Conservation (phyloP, 2,797 vertebrate species). For the Graptemys geographica region DNA sequence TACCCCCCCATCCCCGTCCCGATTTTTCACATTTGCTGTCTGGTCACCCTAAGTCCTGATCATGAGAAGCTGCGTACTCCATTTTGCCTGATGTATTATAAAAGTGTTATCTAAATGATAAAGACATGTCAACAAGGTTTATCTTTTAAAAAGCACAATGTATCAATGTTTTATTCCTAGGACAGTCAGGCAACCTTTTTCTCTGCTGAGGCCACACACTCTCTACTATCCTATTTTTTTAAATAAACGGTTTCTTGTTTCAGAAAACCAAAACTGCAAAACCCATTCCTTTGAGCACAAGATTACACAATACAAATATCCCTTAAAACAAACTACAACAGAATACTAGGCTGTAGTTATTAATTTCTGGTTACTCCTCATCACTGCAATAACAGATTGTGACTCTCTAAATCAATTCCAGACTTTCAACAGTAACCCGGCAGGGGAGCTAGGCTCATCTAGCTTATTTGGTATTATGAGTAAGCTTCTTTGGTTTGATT, state of each 20-base stretch:
- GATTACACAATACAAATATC: conserved; percentile 38
- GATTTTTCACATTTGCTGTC: too few species aligned
- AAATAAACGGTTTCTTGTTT: conserved; percentile 8
- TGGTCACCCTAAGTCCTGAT: not conserved
- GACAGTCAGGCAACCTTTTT: conserved; percentile 52
- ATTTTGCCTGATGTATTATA: not conserved
- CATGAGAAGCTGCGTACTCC: not conserved
- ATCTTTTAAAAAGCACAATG: not conserved
- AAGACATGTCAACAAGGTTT: not conserved
- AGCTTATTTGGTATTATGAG: conserved; percentile 17
- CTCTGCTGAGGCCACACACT: conserved; percentile 56
- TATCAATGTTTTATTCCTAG: conserved; percentile 51
- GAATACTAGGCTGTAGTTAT: not conserved
- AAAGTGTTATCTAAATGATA: conserved; percentile 11
- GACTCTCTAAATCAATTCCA: conserved; percentile 59
- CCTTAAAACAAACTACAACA: conserved; percentile 51
- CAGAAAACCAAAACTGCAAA: conserved; percentile 51
- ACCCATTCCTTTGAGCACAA: conserved; percentile 37
- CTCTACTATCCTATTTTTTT: conserved; percentile 73
- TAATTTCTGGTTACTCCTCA: not conserved
- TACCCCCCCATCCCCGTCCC: too few species aligned
- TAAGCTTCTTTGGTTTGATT: conserved; percentile 6
- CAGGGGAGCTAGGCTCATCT: not conserved
- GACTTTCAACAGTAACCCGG: not conserved
- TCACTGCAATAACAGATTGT: conserved; percentile 54